Percentiles rank a stretch among this genome's conserved stretches.
phyloP scores from a whole-genome alignment of 35 echinoderm and acorn worm species.

The Lytechinus variegatus region DNA sequence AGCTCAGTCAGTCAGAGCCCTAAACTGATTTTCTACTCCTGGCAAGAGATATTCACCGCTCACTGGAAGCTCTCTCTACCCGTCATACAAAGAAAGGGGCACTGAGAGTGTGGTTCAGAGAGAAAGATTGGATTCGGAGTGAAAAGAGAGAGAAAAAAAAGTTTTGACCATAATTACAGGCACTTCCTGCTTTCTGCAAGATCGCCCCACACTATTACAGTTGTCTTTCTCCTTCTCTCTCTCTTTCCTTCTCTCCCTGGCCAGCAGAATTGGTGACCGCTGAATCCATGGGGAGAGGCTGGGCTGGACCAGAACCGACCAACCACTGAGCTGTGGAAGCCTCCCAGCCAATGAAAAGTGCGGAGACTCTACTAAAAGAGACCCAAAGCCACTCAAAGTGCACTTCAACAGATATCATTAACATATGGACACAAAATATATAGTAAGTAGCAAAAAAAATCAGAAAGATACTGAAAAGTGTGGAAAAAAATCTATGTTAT shows the following conservation, averaged over 20 bases:
- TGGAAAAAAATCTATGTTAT: no score
- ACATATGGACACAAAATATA: background rate
- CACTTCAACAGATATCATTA: background rate
- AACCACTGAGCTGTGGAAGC: background rate
- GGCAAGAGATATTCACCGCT: background rate
- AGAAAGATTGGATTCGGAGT: no score
- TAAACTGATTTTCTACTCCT: background rate
- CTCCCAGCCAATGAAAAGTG: background rate
- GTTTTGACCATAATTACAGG: background rate
- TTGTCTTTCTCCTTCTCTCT: constrained; percentile 3
- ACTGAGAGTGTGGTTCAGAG: no score
- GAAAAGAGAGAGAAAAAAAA: background rate
- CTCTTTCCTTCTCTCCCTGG: background rate
- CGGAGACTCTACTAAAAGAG: background rate
- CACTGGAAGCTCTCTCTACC: background rate
- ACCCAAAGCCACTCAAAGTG: background rate
- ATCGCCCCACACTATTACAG: background rate
- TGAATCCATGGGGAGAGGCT: background rate
- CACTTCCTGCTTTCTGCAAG: constrained; percentile 28
- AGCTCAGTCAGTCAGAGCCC: background rate
- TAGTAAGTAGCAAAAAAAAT: no score
- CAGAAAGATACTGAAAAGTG: no score
- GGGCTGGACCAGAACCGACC: background rate
- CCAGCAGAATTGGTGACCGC: constrained; percentile 13
- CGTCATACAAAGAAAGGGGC: background rate